Base-by-base conservation (phyloP, 2,113 vertebrate species). In the Patagioenas fasciata region DNA sequence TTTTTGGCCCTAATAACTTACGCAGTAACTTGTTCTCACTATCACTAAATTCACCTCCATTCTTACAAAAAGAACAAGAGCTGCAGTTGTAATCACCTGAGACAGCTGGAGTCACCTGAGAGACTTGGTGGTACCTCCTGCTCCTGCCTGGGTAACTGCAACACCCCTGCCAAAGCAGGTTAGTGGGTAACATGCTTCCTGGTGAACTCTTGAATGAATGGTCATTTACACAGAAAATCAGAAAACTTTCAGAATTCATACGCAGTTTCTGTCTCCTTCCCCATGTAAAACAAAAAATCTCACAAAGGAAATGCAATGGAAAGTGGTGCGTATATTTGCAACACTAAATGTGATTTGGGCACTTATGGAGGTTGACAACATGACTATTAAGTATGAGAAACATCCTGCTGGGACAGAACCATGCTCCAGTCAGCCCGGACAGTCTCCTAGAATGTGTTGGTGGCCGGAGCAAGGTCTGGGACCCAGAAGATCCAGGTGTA, bases 301-400 rank as follows among this genome's bases (percentile, higher is more conserved):
- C 44, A 25, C 58, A 29, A 48, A 57, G 58, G 44, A 73, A 72
- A 50, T 1, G 1, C 36, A 40, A 2, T 3, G 28, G 64, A 6
- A 73, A 57, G 32, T 0, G 20, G 9, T 72, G 29, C 29, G 21
- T 7, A 0, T n/a, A 25, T 73, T 60, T 57, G 38, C n/a, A 88
- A 24, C 6, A 38, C 1, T 47, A 51, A 44, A 69, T 0, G 1
- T 11, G 24, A 60, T 67, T 0, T 1, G 2, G 82, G 82, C 42
- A 53, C 44, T 10, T 8, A 18, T 8, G 26, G 40, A 53, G 29
- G n/a, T 34, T 61, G 53, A 18, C 79, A 38, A 0, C 11, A 8
- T 28, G 42, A 24, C 32, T 61, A 0, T 19, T 5, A 24, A 53
- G 21, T 9, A 25, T 8, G 29, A 77, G 32, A 64, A 73, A 31